Conservation (phyloP, 2,113 vertebrate species). For the Erythrolamprus reginae region DNA sequence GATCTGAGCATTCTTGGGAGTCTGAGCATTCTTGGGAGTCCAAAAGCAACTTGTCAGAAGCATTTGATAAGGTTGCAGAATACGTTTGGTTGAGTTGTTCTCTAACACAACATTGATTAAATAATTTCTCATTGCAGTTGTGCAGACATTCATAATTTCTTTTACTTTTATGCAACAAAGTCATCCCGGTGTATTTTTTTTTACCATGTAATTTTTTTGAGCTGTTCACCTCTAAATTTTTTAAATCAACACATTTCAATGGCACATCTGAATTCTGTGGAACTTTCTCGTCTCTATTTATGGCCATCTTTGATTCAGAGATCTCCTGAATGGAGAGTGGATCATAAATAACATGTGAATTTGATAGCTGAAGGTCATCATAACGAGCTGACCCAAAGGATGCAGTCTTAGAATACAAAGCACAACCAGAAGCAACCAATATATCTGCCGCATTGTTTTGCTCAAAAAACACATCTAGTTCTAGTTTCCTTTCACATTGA, state of each 20-base stretch:
- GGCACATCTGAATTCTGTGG: conserved; percentile 14
- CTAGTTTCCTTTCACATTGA: conserved; percentile 48
- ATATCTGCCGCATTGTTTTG: conserved; percentile 38
- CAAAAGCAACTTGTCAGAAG: not conserved
- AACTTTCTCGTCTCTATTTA: not conserved
- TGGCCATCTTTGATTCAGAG: conserved; percentile 3
- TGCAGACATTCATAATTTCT: not conserved
- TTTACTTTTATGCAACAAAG: not conserved
- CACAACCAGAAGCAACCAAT: conserved; percentile 58
- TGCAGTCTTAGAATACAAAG: conserved; percentile 30
- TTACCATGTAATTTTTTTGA: conserved; percentile 4
- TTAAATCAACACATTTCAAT: not conserved
- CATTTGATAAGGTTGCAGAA: not conserved
- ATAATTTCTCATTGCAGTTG: not conserved
- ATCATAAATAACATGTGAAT: not conserved
- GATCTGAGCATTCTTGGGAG: not conserved
- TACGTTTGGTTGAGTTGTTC: not conserved
- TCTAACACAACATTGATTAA: not conserved
- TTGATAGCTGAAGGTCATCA: not conserved
- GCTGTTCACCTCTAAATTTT: not conserved
- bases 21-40: conserved; percentile 12
- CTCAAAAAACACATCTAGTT: conserved; percentile 54
- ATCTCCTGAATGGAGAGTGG: not conserved
- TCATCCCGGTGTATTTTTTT: conserved; percentile 18
- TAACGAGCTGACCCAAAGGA: not conserved